These are phyloP conservation scores for Nasonia vitripennis DNA, from an alignment of 1,140 invertebrate genomes.

Conservation along the genomic window DNA sequence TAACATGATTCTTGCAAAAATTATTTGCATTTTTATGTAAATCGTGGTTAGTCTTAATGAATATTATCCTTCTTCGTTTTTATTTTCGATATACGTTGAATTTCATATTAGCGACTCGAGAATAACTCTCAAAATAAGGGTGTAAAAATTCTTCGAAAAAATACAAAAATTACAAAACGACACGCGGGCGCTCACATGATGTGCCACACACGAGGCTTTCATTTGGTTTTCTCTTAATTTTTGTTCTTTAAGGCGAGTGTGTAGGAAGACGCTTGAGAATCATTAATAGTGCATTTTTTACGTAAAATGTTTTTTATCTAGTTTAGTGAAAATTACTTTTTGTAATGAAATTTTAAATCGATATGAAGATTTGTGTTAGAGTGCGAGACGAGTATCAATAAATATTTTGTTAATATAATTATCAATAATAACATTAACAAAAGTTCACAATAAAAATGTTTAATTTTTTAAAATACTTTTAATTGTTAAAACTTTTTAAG, in stretches of 20 bases:
- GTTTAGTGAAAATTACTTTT: background rate
- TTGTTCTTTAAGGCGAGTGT: background rate
- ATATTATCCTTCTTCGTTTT: conserved; percentile 12
- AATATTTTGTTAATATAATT: background rate
- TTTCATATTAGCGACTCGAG: background rate
- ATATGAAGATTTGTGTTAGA: background rate
- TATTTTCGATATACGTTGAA: background rate
- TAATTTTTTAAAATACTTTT: conserved; percentile 12
- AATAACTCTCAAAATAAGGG: background rate
- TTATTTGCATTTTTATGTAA: conserved; percentile 31
- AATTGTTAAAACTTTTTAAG: conserved; percentile 1
- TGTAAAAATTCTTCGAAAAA: background rate
- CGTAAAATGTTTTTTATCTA: background rate
- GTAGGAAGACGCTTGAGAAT: conserved; percentile 31
- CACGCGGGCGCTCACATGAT: conserved; percentile 24
- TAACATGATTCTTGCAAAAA: conserved; percentile 31
- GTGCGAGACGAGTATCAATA: background rate
- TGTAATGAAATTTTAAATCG: background rate
- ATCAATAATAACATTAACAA: conserved; percentile 10
- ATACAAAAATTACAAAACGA: conserved; percentile 1
- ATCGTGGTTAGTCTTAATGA: background rate
- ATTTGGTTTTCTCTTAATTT: background rate
- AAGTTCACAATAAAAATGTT: background rate
- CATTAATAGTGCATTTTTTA: background rate
- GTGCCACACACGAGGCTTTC: conserved; percentile 25